Evolutionary conservation across 2,113 vertebrate species (phyloP), one percentile per base, ranked within the genome.

Genomic region (Alosa alosa): DNA sequence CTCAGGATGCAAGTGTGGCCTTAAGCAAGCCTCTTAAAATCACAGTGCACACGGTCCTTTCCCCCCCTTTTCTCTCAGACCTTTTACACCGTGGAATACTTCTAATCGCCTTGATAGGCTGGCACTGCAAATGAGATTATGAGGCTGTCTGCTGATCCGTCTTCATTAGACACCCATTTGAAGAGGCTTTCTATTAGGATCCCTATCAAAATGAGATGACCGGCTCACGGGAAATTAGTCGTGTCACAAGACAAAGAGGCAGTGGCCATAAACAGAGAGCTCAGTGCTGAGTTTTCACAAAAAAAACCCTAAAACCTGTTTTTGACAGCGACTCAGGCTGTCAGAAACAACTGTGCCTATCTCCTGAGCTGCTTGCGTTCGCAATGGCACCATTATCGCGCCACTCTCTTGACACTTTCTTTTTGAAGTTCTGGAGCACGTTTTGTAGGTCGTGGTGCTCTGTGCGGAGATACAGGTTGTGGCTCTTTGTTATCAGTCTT

Each of bases 141-240:
- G 84, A 46, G 88, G 87, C 89, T 89, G 92, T 92, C 91, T 82
- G 89, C 88, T 89, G 91, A 94, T 93, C 93, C 82, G 90, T 94
- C 93, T 95, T 93, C 92, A 94, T 94, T 93, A 94, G 88, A 47
- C 89, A 84, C 78, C 9, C 90, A 93, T 94, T 92, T 91, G 85
- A 85, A 84, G 87, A 91, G 90, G 88, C 88, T 91, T 93, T 92
- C 92, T 92, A 93, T 95, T 94, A 94, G 92, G 90, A 78, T 92
- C 87, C 41, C 93, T 88, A 92, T 94, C 93, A 93, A 93, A 93
- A 95, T 93, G 87, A 84, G 86, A 88, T 85, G 89, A 89, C 88
- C 68, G 90, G 78, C 89, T 87, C 36, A 89, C 88, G 89, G 91
- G 91, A 93, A 94, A 94, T 93, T 93, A 93, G 82, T 85, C 89